These are phyloP conservation scores for Adineta ricciae DNA, from an alignment of 2,888 invertebrate species.

Conservation along the genomic window DNA sequence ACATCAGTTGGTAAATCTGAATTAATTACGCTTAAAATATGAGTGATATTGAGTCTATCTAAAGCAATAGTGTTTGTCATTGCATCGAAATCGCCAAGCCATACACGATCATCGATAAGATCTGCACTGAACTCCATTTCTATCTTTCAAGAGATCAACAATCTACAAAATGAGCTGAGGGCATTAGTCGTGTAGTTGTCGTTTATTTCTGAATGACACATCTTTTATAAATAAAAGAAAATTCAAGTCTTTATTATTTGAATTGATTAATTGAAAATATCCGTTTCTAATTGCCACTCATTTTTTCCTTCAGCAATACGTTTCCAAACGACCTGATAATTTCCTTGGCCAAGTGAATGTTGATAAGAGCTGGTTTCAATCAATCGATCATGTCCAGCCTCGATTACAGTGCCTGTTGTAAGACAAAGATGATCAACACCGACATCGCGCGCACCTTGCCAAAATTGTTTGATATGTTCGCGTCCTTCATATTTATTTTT, in stretches of 20 bases:
- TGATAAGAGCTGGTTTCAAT: slow-evolving; percentile 1
- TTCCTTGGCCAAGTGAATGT: neutral
- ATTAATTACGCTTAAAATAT: neutral
- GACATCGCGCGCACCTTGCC: neutral
- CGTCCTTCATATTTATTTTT: slow-evolving; percentile 6
- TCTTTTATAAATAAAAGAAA: too few species aligned
- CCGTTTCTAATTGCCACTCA: neutral
- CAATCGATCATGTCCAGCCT: neutral
- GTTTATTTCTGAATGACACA: too few species aligned
- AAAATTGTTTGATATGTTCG: neutral
- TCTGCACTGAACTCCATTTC: neutral
- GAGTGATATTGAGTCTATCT: neutral
- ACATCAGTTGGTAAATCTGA: neutral
- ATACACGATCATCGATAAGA: neutral
- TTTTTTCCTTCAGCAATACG: neutral
- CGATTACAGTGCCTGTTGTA: neutral
- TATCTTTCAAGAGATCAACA: too few species aligned
- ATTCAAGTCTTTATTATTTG: neutral
- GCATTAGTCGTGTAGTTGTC: too few species aligned
- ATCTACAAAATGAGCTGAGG: too few species aligned
- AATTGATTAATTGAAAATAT: neutral
- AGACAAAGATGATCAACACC: neutral
- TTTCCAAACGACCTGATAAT: neutral
- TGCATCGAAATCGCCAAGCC: neutral
- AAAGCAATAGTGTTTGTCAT: neutral